Evolutionary conservation across 2,888 invertebrate genomes (phyloP).

Genomic region (Xestia sexstrigata): DNA sequence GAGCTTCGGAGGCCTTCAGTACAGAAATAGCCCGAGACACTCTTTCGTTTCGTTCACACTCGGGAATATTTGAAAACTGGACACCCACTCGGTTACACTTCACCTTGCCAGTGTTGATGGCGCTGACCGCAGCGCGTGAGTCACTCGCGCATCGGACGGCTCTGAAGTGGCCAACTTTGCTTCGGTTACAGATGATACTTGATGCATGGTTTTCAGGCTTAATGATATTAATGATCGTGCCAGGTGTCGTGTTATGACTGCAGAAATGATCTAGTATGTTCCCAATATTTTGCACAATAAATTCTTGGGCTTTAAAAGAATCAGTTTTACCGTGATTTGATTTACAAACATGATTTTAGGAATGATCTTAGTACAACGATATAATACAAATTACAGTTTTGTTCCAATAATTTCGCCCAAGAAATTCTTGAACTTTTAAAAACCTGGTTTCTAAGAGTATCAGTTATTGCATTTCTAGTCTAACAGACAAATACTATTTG

Average conservation of each 20-base stretch:
- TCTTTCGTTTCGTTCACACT: conserved; percentile 86
- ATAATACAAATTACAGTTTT: not conserved
- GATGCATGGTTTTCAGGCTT: conserved; percentile 70
- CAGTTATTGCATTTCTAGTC: not conserved
- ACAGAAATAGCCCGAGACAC: conserved; percentile 87
- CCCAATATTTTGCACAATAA: not conserved
- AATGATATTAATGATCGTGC: conserved; percentile 49
- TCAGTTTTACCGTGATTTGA: not conserved
- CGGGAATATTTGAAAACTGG: conserved; percentile 87
- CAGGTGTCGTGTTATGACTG: conserved; percentile 22
- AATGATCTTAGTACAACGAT: not conserved
- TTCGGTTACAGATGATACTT: conserved; percentile 67
- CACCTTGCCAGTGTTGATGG: conserved; percentile 88
- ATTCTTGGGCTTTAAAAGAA: not conserved
- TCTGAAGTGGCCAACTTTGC: conserved; percentile 66
- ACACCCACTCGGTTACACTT: conserved; percentile 88
- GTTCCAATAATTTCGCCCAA: no score
- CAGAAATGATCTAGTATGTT: conserved; percentile 4
- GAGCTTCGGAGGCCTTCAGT: conserved; percentile 85
- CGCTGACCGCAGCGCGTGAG: conserved; percentile 85
- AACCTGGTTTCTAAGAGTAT: not conserved
- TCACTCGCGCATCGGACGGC: conserved; percentile 74
- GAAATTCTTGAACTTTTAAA: not conserved
- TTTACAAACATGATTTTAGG: not conserved
- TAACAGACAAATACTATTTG: not conserved